Conservation (phyloP, 2,113 vertebrate genomes). For the Anser brachyrhynchus region DNA sequence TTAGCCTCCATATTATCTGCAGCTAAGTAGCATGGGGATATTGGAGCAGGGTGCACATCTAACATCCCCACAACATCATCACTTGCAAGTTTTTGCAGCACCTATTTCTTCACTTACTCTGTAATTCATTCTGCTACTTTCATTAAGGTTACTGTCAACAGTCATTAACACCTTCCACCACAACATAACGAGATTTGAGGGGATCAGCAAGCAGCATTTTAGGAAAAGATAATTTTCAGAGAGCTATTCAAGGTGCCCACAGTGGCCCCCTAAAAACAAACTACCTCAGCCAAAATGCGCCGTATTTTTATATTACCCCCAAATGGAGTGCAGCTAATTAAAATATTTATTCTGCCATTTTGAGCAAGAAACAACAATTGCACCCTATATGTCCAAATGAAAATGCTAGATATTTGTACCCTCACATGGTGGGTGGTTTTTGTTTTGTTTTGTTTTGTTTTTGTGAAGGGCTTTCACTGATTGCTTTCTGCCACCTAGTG, state of each 20-base stretch:
- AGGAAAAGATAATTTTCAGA: neutral
- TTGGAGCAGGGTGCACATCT: neutral
- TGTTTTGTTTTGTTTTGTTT: neutral
- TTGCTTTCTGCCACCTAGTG: constrained; percentile 75
- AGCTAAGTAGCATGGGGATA: neutral
- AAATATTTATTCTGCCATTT: neutral
- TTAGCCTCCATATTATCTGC: neutral
- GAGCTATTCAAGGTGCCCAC: neutral
- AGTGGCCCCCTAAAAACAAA: neutral
- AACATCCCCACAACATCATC: fast-evolving
- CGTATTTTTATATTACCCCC: neutral
- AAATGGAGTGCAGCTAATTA: neutral
- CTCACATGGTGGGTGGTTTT: fast-evolving
- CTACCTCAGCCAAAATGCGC: neutral
- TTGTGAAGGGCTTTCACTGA: neutral
- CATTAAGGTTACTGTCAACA: neutral
- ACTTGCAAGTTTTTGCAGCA: neutral
- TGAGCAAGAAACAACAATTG: neutral
- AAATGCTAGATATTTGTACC: neutral
- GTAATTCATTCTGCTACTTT: neutral
- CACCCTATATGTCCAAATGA: too few species aligned
- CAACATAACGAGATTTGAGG: neutral
- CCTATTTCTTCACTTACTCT: neutral
- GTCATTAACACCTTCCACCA: neutral
- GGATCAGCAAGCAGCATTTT: neutral